A percentile compares a stretch with the other conserved stretches of the same genome.
These are phyloP conservation scores for Rhinogobio ventralis DNA, from an alignment of 2,797 vertebrate species.

Conservation along the genomic window DNA sequence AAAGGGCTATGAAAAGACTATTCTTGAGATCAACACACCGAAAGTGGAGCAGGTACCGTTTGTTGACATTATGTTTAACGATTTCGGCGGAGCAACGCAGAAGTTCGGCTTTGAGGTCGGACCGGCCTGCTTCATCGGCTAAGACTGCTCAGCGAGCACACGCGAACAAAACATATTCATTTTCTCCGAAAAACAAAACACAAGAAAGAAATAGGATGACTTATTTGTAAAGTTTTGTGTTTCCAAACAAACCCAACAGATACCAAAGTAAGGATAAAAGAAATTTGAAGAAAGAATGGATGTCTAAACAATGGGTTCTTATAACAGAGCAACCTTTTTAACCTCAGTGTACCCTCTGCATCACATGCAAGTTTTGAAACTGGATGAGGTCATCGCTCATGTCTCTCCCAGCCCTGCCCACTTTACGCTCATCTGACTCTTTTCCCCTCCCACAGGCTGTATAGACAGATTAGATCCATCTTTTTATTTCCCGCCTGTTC, in stretches of 20 bases:
- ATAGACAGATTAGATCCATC: slow-evolving; percentile 41
- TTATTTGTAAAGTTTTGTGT: slow-evolving; percentile 72
- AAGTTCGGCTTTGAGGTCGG: slow-evolving; percentile 99
- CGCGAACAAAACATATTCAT: slow-evolving; percentile 65
- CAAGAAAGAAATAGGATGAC: slow-evolving; percentile 77
- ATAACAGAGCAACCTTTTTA: slow-evolving; percentile 88
- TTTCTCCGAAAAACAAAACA: slow-evolving; percentile 74
- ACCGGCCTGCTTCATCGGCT: slow-evolving; percentile 98
- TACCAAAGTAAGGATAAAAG: slow-evolving; percentile 78
- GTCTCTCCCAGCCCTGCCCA: slow-evolving; percentile 39
- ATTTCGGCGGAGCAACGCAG: slow-evolving; percentile 94
- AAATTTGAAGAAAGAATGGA: slow-evolving; percentile 67
- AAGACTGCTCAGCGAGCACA: slow-evolving; percentile 79
- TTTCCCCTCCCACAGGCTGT: slow-evolving; percentile 41
- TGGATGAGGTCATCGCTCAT: slow-evolving; percentile 75
- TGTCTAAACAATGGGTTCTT: slow-evolving; percentile 64
- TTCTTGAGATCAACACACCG: slow-evolving; percentile 95
- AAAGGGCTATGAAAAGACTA: slow-evolving; percentile 96
- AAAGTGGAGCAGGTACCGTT: slow-evolving; percentile 97
- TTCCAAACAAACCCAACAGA: slow-evolving; percentile 75
- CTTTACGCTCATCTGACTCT: slow-evolving; percentile 66
- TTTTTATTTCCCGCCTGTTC: slow-evolving; percentile 20
- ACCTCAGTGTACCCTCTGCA: slow-evolving; percentile 92
- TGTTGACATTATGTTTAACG: slow-evolving; percentile 99
- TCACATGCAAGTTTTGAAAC: slow-evolving; percentile 94